Percentiles rank a stretch among this genome's conserved stretches.
Conservation (phyloP, 2,888 invertebrate species). For the Epinotia bilunana region DNA sequence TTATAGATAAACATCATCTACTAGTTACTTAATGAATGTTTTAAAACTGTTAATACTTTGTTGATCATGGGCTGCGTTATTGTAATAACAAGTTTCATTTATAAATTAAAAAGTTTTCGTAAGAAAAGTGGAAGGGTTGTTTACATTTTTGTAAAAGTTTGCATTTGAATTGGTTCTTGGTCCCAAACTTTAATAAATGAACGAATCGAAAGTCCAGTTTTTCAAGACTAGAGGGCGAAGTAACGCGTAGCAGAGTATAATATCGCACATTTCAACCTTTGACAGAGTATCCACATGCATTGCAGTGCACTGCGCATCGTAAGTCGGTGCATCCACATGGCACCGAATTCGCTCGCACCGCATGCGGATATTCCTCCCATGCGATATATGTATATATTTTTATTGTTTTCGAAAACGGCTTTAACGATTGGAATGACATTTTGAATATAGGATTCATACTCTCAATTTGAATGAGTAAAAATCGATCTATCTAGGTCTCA, state of each 20-base stretch:
- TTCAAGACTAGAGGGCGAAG: not conserved
- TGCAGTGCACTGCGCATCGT: not conserved
- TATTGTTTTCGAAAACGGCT: too few species aligned
- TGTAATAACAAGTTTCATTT: not conserved
- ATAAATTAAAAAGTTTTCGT: slow-evolving; percentile 21
- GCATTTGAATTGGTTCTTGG: not conserved
- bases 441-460: too few species aligned
- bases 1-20: too few species aligned
- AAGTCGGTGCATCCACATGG: not conserved
- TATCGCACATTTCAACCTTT: not conserved
- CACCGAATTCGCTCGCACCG: too few species aligned
- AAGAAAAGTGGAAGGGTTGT: not conserved
- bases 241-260: not conserved
- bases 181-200: slow-evolving; percentile 4
- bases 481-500: too few species aligned
- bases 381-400: too few species aligned
- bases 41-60: slow-evolving; percentile 1
- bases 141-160: not conserved
- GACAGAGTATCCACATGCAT: not conserved
- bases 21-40: too few species aligned
- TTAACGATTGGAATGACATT: too few species aligned
- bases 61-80: not conserved
- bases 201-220: not conserved
- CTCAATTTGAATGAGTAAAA: too few species aligned
- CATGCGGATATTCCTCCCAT: too few species aligned